Conservation (phyloP, 2,113 vertebrate species). For the Psettodes erumei region DNA sequence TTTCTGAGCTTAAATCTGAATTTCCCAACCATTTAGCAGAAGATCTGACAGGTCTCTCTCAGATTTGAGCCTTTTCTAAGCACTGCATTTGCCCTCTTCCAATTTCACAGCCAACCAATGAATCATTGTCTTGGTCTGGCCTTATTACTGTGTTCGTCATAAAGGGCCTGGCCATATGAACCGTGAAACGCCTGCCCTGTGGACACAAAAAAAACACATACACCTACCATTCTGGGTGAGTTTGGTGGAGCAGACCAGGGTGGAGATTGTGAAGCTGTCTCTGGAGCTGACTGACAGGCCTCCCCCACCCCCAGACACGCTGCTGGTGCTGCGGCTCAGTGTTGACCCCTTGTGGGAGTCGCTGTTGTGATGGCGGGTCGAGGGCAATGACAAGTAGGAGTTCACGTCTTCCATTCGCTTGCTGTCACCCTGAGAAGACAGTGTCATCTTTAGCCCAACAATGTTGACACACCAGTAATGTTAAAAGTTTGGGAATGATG, state of each 20-base stretch:
- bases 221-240: conserved; percentile 95
- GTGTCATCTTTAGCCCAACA: not conserved
- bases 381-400: conserved; percentile 88
- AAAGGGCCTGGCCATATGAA: not conserved
- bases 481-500: not conserved
- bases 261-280: conserved; percentile 92
- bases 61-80: not conserved
- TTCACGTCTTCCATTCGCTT: conserved; percentile 96
- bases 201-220: conserved; percentile 7
- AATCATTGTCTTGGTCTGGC: conserved; percentile 46
- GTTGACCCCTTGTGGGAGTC: conserved; percentile 84
- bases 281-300: conserved; percentile 92
- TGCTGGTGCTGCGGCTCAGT: conserved; percentile 87
- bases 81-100: conserved; percentile 42
- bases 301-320: conserved; percentile 71
- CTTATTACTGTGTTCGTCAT: conserved; percentile 45
- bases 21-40: not conserved
- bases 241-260: conserved; percentile 97
- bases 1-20: conserved; percentile 3
- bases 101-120: conserved; percentile 42
- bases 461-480: not conserved
- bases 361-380: conserved; percentile 82
- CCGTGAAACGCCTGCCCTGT: not conserved
- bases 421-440: conserved; percentile 89
- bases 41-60: not conserved